phyloP scores from a whole-genome alignment of 2,113 vertebrate genomes.

The Brachyhypopomus occidentalis region DNA sequence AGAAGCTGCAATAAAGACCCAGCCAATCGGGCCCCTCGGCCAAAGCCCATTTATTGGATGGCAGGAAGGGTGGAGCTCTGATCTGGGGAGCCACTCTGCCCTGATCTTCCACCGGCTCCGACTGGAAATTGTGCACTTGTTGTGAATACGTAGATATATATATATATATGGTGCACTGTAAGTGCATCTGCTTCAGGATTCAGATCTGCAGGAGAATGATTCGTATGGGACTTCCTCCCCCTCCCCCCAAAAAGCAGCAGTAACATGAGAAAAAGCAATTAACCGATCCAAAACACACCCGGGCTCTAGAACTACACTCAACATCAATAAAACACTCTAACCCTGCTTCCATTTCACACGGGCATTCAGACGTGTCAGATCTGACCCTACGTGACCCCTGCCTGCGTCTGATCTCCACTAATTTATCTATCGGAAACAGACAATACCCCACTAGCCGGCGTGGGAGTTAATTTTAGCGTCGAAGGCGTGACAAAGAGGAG shows the following conservation, averaged over 20 bases:
- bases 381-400: conserved; percentile 45
- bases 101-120: conserved; percentile 9
- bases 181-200: background rate
- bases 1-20: conserved; percentile 54
- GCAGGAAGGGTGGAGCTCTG: conserved; percentile 20
- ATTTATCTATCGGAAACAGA: conserved; percentile 53
- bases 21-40: conserved; percentile 36
- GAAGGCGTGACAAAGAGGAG: conserved; percentile 36
- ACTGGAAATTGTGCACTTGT: conserved; percentile 14
- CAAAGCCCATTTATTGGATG: conserved; percentile 50
- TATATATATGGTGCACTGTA: too few relatives aligned
- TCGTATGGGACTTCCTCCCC: background rate
- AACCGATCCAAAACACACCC: conserved; percentile 31
- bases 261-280: conserved; percentile 26
- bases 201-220: conserved; percentile 1
- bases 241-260: background rate
- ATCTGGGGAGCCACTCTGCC: conserved; percentile 13
- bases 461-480: conserved; percentile 53
- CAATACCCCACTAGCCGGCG: conserved; percentile 49
- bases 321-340: background rate
- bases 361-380: conserved; percentile 24
- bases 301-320: conserved; percentile 18
- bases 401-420: conserved; percentile 44
- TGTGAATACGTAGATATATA: background rate
- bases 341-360: conserved; percentile 19